Evolutionary conservation across 2,797 vertebrate genomes (phyloP), one percentile per base, ranked within the genome.

Genomic region (Odontamblyopus lacepedii): DNA sequence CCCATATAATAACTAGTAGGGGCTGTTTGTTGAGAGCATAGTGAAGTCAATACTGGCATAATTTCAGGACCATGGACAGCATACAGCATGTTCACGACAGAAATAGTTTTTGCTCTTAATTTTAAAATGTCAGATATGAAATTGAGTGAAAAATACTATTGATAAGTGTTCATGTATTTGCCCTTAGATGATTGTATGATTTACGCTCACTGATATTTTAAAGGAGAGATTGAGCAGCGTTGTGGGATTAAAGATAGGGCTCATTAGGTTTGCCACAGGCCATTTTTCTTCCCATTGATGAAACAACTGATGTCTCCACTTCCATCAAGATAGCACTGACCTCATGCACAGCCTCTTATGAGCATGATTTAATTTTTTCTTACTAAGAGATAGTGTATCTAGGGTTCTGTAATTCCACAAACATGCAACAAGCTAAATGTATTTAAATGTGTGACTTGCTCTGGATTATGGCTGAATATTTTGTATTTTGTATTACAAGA

Each of bases 21-120:
- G 57, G 26, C 27, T 2, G 18, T 59, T 68, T 0, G 26, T 3
- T 19, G 41, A 63, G 67, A 67, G 75, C 61, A 53, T 44, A 59
- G 69, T 18, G 68, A 81, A 71, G 6, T 63, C 50, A 38, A 71
- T 55, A 1, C 23, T 15, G 69, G 65, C 59, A 71, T 48, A 55
- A 1, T 44, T 92, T 94, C 92, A 94, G 94, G 9, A 95, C 94
- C 94, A 92, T 12, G 93, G 93, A 94, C 88, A 94, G 93, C 64
- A 61, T 27, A 35, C 6, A 27, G 19, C n/a, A 12, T 12, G 19
- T 66, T 59, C 35, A 35, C 19, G 2, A 23, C 55, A 56, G 69
- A 69, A 38, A 35, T 19, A 0, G 35, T 62, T 15, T 5, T 6
- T 38, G 27, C 44, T 51, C 30, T 48, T 44, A 7, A 6, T 35